A percentile compares a stretch with the other conserved stretches of the same genome.
Evolutionary conservation across 2,888 invertebrate species (phyloP).

Genomic region (Cybosia mesomella): DNA sequence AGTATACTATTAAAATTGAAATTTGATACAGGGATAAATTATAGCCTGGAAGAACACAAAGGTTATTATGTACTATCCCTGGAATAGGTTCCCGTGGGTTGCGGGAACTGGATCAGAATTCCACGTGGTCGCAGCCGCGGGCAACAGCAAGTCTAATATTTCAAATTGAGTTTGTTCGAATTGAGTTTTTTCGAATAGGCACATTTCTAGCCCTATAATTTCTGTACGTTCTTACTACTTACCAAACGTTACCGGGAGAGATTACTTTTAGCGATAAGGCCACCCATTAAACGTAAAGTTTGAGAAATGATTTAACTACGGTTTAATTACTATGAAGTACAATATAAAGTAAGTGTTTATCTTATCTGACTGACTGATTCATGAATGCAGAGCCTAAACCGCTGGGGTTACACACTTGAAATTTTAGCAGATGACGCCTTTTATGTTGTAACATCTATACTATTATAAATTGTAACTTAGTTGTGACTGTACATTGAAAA

Average conservation of each 20-base stretch:
- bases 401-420: background rate
- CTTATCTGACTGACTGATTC: background rate
- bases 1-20: too few species aligned
- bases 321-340: background rate
- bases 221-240: background rate
- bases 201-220: background rate
- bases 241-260: constrained; percentile 1
- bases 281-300: background rate
- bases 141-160: too few species aligned
- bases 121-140: too few species aligned
- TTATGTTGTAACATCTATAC: too few species aligned
- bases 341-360: background rate
- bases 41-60: background rate
- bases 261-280: background rate
- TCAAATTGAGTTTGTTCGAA: too few species aligned
- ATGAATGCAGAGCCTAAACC: background rate
- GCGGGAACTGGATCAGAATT: too few species aligned
- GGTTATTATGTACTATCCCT: too few species aligned
- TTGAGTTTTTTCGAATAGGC: too few species aligned
- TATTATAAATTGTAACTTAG: too few species aligned
- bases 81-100: too few species aligned
- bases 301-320: background rate
- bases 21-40: background rate
- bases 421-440: background rate
- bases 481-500: too few species aligned